phyloP scores from a whole-genome alignment of 23 tunicate genomes.

The Ciona savignyi region DNA sequence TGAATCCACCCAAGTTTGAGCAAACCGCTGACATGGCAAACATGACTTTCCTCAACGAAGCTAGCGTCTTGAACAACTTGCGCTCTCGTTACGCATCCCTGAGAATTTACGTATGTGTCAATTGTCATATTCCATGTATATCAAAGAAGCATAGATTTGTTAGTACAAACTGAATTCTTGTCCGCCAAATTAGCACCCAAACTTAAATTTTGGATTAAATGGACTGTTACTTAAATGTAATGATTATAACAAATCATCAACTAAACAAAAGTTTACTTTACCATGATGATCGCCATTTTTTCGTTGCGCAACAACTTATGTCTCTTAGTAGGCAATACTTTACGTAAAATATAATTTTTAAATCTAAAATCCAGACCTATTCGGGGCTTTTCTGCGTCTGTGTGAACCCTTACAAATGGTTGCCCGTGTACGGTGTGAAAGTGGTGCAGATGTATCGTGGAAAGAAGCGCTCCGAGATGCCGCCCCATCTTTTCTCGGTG shows the following conservation, averaged over 20 bases:
- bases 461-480: conserved; percentile 86
- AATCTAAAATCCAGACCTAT: conserved; percentile 48
- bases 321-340: not conserved
- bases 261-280: no score
- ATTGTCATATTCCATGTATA: not conserved
- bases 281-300: no score
- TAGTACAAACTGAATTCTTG: no score
- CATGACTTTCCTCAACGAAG: conserved; percentile 97
- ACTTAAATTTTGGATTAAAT: no score
- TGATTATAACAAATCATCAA: no score
- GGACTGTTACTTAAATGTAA: no score
- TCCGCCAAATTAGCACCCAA: no score
- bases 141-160: not conserved
- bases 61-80: conserved; percentile 75
- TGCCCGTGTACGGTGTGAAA: conserved; percentile 92
- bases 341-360: not conserved
- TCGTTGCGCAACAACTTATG: no score
- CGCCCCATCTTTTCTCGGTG: conserved; percentile 90
- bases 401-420: conserved; percentile 96
- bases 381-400: conserved; percentile 97
- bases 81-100: conserved; percentile 57
- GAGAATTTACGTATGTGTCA: conserved; percentile 82
- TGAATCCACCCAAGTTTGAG: conserved; percentile 98
- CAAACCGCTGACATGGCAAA: conserved; percentile 94
- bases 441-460: conserved; percentile 83